Percentiles rank a stretch among this genome's conserved stretches.
phyloP scores from a whole-genome alignment of 1,140 invertebrate genomes.

The Drosophila willistoni region DNA sequence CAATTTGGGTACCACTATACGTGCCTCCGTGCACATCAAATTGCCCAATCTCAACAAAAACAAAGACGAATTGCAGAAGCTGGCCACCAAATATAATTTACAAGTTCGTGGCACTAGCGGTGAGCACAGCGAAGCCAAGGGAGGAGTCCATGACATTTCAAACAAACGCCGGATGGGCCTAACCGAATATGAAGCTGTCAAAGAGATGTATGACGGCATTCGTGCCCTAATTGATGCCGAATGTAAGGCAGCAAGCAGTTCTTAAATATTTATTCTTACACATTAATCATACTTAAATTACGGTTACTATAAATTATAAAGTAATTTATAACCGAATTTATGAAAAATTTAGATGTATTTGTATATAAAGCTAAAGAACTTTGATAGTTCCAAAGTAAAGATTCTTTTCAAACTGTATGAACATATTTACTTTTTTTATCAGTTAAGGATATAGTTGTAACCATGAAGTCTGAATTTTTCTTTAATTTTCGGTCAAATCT shows the following conservation, averaged over 20 bases:
- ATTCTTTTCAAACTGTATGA: too few species aligned
- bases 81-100: slow-evolving; percentile 94
- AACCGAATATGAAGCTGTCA: slow-evolving; percentile 93
- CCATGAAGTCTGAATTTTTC: too few species aligned
- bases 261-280: background rate
- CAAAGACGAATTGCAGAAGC: slow-evolving; percentile 92
- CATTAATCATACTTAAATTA: background rate
- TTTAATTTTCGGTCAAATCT: too few species aligned
- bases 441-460: too few species aligned
- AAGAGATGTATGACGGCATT: slow-evolving; percentile 95
- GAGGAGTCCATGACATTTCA: slow-evolving; percentile 96
- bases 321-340: background rate
- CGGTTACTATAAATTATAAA: background rate
- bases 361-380: too few species aligned
- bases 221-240: slow-evolving; percentile 93
- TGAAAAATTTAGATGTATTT: too few species aligned
- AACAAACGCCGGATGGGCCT: slow-evolving; percentile 94
- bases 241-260: slow-evolving; percentile 19
- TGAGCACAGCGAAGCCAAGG: slow-evolving; percentile 96
- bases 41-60: slow-evolving; percentile 95
- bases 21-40: slow-evolving; percentile 98
- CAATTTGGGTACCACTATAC: slow-evolving; percentile 98
- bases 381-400: too few species aligned
- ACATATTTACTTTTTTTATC: too few species aligned
- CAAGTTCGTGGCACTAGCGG: slow-evolving; percentile 96